Conservation (phyloP, 1,140 invertebrate species). For the Xylocopa sonorina region DNA sequence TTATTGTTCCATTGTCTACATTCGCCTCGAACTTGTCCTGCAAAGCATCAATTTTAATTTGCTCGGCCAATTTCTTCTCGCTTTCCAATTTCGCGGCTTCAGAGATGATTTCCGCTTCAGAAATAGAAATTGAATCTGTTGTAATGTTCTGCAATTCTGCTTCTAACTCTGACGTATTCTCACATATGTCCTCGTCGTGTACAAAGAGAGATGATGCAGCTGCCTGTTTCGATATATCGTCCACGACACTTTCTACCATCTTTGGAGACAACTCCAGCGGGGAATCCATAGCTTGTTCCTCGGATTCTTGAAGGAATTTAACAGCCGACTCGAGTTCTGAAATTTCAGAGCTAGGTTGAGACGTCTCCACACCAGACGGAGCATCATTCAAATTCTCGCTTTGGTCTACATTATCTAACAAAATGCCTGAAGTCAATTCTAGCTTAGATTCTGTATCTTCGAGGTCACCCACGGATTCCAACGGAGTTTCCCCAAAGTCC, state of each 20-base stretch:
- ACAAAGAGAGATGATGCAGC: slow-evolving; percentile 65
- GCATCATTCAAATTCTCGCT: slow-evolving; percentile 48
- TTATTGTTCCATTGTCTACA: neutral
- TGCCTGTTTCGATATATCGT: slow-evolving; percentile 56
- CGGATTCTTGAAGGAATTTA: slow-evolving; percentile 78
- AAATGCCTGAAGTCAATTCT: slow-evolving; percentile 42
- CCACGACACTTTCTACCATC: slow-evolving; percentile 59
- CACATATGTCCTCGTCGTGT: slow-evolving; percentile 63
- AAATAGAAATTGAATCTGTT: slow-evolving; percentile 77
- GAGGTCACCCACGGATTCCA: slow-evolving; percentile 53
- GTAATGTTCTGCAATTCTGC: slow-evolving; percentile 62
- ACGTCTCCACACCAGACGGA: slow-evolving; percentile 45
- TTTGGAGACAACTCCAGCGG: slow-evolving; percentile 64
- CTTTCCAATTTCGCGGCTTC: slow-evolving; percentile 79
- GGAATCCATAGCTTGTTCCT: slow-evolving; percentile 73
- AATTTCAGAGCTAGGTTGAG: slow-evolving; percentile 68
- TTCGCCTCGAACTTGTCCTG: neutral
- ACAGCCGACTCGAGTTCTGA: slow-evolving; percentile 78
- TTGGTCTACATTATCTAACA: slow-evolving; percentile 14
- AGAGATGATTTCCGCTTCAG: slow-evolving; percentile 79
- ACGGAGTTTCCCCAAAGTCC: slow-evolving; percentile 49
- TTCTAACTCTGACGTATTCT: slow-evolving; percentile 64
- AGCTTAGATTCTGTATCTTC: slow-evolving; percentile 56
- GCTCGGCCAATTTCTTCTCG: slow-evolving; percentile 68
- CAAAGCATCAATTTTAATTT: slow-evolving; percentile 41